phyloP scores from a whole-genome alignment of 2,113 vertebrate genomes.

The Pomatostomus ruficeps region DNA sequence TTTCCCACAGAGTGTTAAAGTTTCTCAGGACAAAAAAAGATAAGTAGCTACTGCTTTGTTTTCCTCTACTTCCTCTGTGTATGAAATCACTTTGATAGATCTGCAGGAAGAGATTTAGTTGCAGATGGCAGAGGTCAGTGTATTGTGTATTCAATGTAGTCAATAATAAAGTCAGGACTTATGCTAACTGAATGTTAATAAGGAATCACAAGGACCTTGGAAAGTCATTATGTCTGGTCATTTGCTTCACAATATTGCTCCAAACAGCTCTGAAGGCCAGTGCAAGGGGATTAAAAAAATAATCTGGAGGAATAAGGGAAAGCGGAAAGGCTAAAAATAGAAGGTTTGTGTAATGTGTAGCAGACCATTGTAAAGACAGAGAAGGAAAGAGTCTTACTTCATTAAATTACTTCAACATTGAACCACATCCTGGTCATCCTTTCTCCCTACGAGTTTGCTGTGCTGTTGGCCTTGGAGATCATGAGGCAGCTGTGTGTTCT shows the following conservation, averaged over 20 bases:
- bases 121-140: slow-evolving; percentile 96
- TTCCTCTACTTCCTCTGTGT: slow-evolving; percentile 75
- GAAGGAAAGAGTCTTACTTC: neutral
- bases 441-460: neutral
- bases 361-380: neutral
- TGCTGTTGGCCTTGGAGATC: neutral
- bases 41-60: slow-evolving; percentile 61
- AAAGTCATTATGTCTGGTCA: slow-evolving; percentile 93
- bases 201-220: slow-evolving; percentile 95
- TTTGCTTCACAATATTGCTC: slow-evolving; percentile 77
- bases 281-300: slow-evolving; percentile 66
- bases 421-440: neutral
- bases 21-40: slow-evolving; percentile 54
- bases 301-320: slow-evolving; percentile 50
- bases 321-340: slow-evolving; percentile 36
- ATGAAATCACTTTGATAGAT: slow-evolving; percentile 93
- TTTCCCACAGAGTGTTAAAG: slow-evolving; percentile 31
- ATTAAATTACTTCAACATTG: neutral
- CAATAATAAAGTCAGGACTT: slow-evolving; percentile 99
- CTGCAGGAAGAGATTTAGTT: slow-evolving; percentile 94
- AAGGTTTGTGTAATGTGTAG: neutral
- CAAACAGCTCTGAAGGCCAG: slow-evolving; percentile 72
- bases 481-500: accelerated
- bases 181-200: slow-evolving; percentile 97
- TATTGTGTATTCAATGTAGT: slow-evolving; percentile 99